Base-by-base conservation (phyloP, 2,113 vertebrate species). In the Hystrix brachyura region DNA sequence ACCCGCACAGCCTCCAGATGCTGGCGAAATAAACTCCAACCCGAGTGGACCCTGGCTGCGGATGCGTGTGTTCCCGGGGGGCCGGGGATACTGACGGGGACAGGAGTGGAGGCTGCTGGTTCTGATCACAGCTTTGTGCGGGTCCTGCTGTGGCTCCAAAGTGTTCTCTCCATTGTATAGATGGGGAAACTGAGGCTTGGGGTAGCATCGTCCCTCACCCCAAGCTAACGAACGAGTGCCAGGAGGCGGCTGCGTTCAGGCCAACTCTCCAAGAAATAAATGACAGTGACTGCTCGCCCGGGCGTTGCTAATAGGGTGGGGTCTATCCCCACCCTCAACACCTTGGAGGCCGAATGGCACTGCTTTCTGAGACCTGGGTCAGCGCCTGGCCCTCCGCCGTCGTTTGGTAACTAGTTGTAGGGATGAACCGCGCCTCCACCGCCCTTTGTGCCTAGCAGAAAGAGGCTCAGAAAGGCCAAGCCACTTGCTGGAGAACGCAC, bases 21-120 rank as follows among this genome's bases (percentile, higher is more conserved):
- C 79, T 79, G 60, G 46, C 64, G 87, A 92, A 98, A 97, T 98
- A 97, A 97, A 97, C 21, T 71, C 27, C 74, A 78, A 7, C 21
- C 53, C 0, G 3, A 17, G 29, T 78, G 67, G 83, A 57, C 34
- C 34, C 71, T n/a, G 13, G 1, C 1, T 3, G 21, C 18, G n/a
- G 34, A 62, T 82, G 48, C 32, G 38, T 53, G 51, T 74, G n/a
- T 95, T 74, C 57, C 60, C 57, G 51, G 43, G 67, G 67, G 67
- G 29, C 6, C 6, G 65, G 8, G 67, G n/a, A 34, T 18, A 38
- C 67, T 19, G 65, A 69, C n/a, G n/a, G 71, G 29, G 64, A 38
- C 7, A 12, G 34, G 67, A 11, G 2, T 4, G 19, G 90, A 32
- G 21, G 7, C 38, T 7, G 60, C n/a, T 15, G 79, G 29, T 74